phyloP scores from a whole-genome alignment of 2,888 invertebrate genomes.

The Tuta absoluta region DNA sequence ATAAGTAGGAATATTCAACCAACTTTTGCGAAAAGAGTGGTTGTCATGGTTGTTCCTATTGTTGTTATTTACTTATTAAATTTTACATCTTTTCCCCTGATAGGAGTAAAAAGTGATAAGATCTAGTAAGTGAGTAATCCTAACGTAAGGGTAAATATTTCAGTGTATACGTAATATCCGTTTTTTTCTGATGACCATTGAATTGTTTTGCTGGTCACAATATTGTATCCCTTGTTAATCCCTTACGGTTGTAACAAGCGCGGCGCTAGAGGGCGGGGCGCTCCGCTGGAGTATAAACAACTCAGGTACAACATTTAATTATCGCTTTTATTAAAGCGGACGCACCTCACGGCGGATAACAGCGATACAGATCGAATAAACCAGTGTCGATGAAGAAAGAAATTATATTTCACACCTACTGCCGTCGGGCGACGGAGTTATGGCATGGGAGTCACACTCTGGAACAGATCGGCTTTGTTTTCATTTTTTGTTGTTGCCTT shows the following conservation, averaged over 20 bases:
- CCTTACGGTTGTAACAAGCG: constrained; percentile 57
- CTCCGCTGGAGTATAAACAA: constrained; percentile 70
- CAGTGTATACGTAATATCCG: too few species aligned
- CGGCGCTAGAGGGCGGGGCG: constrained; percentile 62
- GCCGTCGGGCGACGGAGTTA: constrained; percentile 35
- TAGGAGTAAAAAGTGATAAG: too few species aligned
- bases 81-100: too few species aligned
- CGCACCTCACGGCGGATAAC: constrained; percentile 59
- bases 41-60: too few species aligned
- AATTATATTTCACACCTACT: constrained; percentile 72
- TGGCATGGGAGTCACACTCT: constrained; percentile 19
- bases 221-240: constrained; percentile 58
- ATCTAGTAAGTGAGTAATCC: too few species aligned
- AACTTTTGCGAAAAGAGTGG: too few species aligned
- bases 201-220: neutral
- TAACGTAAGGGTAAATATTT: too few species aligned
- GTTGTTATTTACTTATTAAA: too few species aligned
- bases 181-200: neutral
- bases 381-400: constrained; percentile 54
- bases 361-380: constrained; percentile 62
- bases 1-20: too few species aligned
- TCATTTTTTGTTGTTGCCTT: neutral
- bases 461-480: neutral
- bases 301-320: constrained; percentile 79
- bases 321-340: constrained; percentile 76